Conservation (phyloP, 2,113 vertebrate species). For the Poeciliopsis occidentalis region DNA sequence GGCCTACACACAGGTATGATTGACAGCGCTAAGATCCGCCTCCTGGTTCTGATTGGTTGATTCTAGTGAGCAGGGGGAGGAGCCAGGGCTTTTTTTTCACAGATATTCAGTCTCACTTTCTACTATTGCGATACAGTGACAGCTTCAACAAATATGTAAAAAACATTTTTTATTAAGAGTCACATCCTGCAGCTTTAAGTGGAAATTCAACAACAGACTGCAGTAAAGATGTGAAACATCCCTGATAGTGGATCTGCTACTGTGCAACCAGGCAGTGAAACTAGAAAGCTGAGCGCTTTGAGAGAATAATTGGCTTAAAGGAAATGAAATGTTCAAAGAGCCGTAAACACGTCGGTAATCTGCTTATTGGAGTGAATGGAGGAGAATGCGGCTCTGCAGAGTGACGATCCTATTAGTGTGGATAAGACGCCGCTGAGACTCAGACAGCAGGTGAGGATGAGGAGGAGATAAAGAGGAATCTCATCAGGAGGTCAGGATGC, state of each 20-base stretch:
- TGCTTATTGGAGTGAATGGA: slow-evolving; percentile 90
- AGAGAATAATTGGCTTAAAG: slow-evolving; percentile 88
- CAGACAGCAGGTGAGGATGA: slow-evolving; percentile 81
- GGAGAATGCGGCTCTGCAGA: slow-evolving; percentile 45
- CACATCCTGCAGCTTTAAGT: neutral
- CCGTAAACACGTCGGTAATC: slow-evolving; percentile 90
- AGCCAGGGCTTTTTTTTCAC: too few species aligned
- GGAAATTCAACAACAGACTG: neutral
- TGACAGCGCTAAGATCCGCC: too few species aligned
- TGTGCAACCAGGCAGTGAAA: neutral
- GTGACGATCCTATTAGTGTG: slow-evolving; percentile 82
- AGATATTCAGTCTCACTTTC: too few species aligned
- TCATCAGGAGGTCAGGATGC: neutral
- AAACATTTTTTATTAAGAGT: too few species aligned
- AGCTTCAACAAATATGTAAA: too few species aligned
- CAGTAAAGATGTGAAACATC: neutral
- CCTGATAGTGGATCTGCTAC: neutral
- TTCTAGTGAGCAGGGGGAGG: too few species aligned
- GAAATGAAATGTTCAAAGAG: slow-evolving; percentile 89
- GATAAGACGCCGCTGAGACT: slow-evolving; percentile 57
- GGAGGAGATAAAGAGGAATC: slow-evolving; percentile 34
- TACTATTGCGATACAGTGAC: too few species aligned
- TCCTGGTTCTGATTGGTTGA: too few species aligned
- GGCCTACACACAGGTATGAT: too few species aligned
- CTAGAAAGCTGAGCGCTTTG: slow-evolving; percentile 76